Evolutionary conservation across 2,797 vertebrate genomes (phyloP).

Genomic region (Characodon lateralis): DNA sequence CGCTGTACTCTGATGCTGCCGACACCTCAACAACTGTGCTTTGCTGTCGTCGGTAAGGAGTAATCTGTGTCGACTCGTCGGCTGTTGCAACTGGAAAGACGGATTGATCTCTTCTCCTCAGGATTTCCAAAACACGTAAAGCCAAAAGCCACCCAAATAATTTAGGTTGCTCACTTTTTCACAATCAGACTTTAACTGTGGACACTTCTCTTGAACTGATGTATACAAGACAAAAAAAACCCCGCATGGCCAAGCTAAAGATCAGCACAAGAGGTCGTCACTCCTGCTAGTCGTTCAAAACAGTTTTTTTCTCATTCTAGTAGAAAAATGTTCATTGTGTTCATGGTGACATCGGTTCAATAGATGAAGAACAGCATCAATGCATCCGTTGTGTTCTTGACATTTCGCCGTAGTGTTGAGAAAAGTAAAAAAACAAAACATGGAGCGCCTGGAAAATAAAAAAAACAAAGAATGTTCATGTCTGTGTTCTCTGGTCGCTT

Average conservation of each 20-base stretch:
- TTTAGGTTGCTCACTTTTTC: slow-evolving; percentile 55
- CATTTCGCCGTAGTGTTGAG: slow-evolving; percentile 57
- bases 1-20: slow-evolving; percentile 48
- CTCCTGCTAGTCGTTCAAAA: slow-evolving; percentile 33
- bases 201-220: slow-evolving; percentile 45
- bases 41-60: slow-evolving; percentile 30
- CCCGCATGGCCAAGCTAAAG: slow-evolving; percentile 61
- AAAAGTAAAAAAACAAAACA: slow-evolving; percentile 32
- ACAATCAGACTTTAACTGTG: slow-evolving; percentile 48
- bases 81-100: slow-evolving; percentile 64
- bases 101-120: slow-evolving; percentile 72
- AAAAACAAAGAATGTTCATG: slow-evolving; percentile 74
- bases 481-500: slow-evolving; percentile 70
- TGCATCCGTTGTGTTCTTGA: slow-evolving; percentile 42
- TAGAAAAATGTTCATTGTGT: slow-evolving; percentile 28
- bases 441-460: slow-evolving; percentile 38
- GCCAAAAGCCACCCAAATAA: slow-evolving; percentile 69
- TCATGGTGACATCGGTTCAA: slow-evolving; percentile 12
- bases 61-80: slow-evolving; percentile 28
- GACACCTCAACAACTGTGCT: slow-evolving; percentile 4
- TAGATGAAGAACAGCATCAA: slow-evolving; percentile 40
- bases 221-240: slow-evolving; percentile 44
- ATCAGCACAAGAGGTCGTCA: slow-evolving; percentile 62
- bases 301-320: slow-evolving; percentile 29
- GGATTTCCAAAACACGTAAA: slow-evolving; percentile 71